Evolutionary conservation across 2,797 vertebrate species (phyloP), one percentile per base, ranked within the genome.

Genomic region (Cyclura pinguis): DNA sequence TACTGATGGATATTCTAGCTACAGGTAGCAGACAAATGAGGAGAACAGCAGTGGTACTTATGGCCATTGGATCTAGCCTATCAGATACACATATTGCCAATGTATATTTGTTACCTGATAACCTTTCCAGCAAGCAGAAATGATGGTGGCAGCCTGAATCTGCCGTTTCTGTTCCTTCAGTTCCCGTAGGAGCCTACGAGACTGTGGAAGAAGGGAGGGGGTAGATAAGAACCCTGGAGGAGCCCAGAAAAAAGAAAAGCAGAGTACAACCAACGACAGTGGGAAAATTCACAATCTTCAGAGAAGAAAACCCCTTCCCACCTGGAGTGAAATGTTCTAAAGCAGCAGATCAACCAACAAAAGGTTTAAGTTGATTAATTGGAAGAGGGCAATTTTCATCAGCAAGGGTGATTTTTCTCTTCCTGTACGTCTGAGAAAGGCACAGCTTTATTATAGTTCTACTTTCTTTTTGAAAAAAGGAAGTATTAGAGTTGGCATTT

Each of bases 71-170:
- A 1, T 18, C 13, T 57, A 35, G 14, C 13, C 67, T 73, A 59
- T 35, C 35, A 86, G 12, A 55, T 35, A 55, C 16, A 7, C 3
- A 57, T 85, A 20, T 27, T 73, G 16, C 16, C n/a, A 22, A 52
- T 35, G 35, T 4, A 35, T 18, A 73, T 73, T 57, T 0, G 0
- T 92, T 97, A 97, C 97, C 96, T 97, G 94, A 87, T 92, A 93
- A 93, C 97, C 97, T 88, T 86, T 96, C 97, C 97, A 97, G 94
- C 94, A 89, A 27, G 97, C 95, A 0, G 94, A 90, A 74, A 97
- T 97, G 91, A 89, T 92, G 88, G 88, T 13, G 80, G 95, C 93
- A 0, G 97, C 96, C 0, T n/a, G 27, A 0, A 14, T 84, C 0
- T 69, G 86, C n/a, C 22, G 93, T 14, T 92, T 0, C 87, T 94